These are phyloP conservation scores for Bombus difficillimus DNA, from an alignment of 1,140 invertebrate genomes.

Conservation along the genomic window DNA sequence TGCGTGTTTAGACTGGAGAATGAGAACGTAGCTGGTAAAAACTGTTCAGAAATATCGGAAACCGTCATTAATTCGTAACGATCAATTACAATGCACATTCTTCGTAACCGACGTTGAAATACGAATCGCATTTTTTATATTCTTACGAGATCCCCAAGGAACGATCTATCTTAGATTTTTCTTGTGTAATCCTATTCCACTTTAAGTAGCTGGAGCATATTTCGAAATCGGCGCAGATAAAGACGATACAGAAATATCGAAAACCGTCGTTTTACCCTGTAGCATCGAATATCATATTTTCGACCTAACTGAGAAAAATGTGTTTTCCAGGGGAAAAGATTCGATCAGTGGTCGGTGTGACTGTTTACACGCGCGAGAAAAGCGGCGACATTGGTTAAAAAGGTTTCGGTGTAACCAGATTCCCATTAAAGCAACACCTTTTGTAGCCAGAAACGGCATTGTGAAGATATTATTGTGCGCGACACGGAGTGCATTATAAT, in stretches of 20 bases:
- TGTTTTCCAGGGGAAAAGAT: slow-evolving; percentile 32
- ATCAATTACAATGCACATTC: too few relatives aligned
- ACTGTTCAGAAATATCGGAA: too few relatives aligned
- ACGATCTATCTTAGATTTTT: background rate
- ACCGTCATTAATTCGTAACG: too few relatives aligned
- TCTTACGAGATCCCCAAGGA: too few relatives aligned
- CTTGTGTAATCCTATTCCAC: background rate
- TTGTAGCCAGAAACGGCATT: slow-evolving; percentile 76
- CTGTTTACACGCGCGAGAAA: slow-evolving; percentile 66
- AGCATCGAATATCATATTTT: slow-evolving; percentile 27
- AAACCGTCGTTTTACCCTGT: slow-evolving; percentile 20
- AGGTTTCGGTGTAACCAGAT: slow-evolving; percentile 76
- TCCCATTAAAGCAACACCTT: slow-evolving; percentile 82
- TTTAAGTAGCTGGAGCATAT: slow-evolving; percentile 36
- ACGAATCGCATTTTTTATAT: too few relatives aligned
- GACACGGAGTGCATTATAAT: slow-evolving; percentile 78
- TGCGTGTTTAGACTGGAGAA: too few relatives aligned
- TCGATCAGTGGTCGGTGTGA: slow-evolving; percentile 25
- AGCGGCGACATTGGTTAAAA: slow-evolving; percentile 56
- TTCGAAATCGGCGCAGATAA: background rate
- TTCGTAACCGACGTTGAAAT: too few relatives aligned
- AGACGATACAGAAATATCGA: slow-evolving; percentile 21
- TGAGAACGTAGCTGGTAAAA: too few relatives aligned
- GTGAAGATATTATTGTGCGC: slow-evolving; percentile 78
- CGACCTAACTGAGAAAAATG: slow-evolving; percentile 36